Conservation (phyloP, 2,797 vertebrate species). For the Spinus olivaceus region DNA sequence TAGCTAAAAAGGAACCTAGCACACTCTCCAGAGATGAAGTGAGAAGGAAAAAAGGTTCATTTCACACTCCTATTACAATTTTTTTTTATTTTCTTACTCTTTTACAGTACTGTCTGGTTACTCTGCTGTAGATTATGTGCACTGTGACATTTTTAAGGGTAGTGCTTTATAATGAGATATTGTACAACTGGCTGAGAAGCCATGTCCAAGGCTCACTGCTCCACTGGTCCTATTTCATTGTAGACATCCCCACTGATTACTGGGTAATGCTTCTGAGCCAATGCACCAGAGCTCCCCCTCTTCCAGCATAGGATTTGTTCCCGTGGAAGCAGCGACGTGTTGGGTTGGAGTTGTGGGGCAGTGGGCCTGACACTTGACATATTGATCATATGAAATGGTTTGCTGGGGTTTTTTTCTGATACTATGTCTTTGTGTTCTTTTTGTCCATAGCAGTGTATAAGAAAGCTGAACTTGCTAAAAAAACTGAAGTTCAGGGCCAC, state of each 20-base stretch:
- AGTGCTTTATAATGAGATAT: conserved; percentile 22
- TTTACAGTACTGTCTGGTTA: conserved; percentile 29
- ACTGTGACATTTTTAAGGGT: not conserved
- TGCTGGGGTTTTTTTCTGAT: conserved; percentile 76
- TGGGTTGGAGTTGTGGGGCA: conserved; percentile 19
- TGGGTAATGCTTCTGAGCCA: not conserved
- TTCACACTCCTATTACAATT: conserved; percentile 73
- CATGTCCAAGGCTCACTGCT: conserved; percentile 32
- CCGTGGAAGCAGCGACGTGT: rapidly evolving
- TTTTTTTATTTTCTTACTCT: not conserved
- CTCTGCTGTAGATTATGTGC: conserved; percentile 24
- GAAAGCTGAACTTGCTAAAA: conserved; percentile 97
- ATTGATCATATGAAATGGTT: conserved; percentile 57
- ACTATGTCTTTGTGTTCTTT: conserved; percentile 82
- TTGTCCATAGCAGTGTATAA: conserved; percentile 92
- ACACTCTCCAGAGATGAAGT: conserved; percentile 92
- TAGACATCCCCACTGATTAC: not conserved
- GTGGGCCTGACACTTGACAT: conserved; percentile 23
- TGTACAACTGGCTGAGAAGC: not conserved
- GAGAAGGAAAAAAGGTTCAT: conserved; percentile 99
- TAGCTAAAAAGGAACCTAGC: conserved; percentile 89
- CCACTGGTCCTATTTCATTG: not conserved
- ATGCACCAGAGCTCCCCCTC: not conserved
- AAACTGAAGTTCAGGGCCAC: conserved; percentile 90
- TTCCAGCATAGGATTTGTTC: not conserved